phyloP scores from a whole-genome alignment of 2,888 invertebrate species.

The Pollenia griseotomentosa region DNA sequence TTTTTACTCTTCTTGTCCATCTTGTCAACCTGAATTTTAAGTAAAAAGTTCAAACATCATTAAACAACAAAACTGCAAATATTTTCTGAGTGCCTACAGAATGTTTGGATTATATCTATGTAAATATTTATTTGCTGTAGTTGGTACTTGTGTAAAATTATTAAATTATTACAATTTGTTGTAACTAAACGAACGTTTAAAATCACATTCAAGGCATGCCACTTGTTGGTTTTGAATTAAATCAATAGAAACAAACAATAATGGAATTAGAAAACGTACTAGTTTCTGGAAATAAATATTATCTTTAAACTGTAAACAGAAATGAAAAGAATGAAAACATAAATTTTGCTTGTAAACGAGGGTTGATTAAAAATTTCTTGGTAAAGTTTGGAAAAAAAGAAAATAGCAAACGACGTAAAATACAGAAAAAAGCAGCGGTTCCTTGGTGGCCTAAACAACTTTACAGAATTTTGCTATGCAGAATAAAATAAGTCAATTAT shows the following conservation, averaged over 20 bases:
- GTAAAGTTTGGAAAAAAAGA: too few relatives aligned
- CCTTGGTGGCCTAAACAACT: too few relatives aligned
- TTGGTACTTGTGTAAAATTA: slow-evolving; percentile 11
- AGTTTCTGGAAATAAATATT: not conserved
- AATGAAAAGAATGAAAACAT: not conserved
- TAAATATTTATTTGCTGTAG: not conserved
- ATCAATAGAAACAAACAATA: slow-evolving; percentile 6
- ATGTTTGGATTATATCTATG: not conserved
- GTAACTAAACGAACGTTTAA: slow-evolving; percentile 20
- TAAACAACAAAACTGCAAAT: not conserved
- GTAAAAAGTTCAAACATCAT: not conserved
- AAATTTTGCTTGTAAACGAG: not conserved
- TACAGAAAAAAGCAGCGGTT: too few relatives aligned
- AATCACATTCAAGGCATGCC: slow-evolving; percentile 42
- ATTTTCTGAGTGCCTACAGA: not conserved
- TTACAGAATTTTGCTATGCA: too few relatives aligned
- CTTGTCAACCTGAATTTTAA: not conserved
- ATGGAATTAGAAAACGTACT: slow-evolving; percentile 1
- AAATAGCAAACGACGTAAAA: too few relatives aligned
- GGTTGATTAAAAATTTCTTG: not conserved
- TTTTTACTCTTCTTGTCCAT: too few relatives aligned
- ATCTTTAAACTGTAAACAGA: not conserved
- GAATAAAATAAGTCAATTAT: too few relatives aligned
- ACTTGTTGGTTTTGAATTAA: slow-evolving; percentile 15
- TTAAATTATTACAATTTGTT: slow-evolving; percentile 36